Evolutionary conservation across 2,888 invertebrate genomes (phyloP), one percentile per base, ranked within the genome.

Genomic region (Sesia apiformis): DNA sequence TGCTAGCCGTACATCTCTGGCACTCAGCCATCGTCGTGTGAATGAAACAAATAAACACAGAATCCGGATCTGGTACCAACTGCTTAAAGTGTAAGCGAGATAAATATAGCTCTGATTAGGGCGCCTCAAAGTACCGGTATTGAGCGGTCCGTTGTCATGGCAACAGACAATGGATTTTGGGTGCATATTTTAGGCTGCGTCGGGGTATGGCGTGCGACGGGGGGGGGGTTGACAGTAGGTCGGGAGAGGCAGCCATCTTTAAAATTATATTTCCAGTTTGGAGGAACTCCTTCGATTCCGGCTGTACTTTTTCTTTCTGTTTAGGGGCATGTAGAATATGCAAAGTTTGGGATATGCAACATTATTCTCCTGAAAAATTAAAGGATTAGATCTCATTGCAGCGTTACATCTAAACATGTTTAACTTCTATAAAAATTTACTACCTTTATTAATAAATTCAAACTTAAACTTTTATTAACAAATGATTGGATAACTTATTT

Each of bases 131-230:
- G 68, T 65, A 66, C 66, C 64, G 73, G 78, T 88, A 89, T 89
- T 82, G 89, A 87, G 87, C 88, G 88, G 78, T 56, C 64, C 71
- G 90, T 90, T 76, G 86, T 80, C 84, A 88, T 88, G 80, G 85
- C 71, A 90, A 90, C 90, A 86, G 89, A 88, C 88, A 89, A 88
- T 87, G 88, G 88, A 78, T 89, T 89, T 89, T 80, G 89, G 90
- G 89, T 90, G 90, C 89, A 90, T 90, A 89, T 90, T 89, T 90
- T 89, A 87, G 85, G 85, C 81, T 84, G 81, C 84, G 87, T 73
- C 78, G 78, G 78, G 78, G 74, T 65, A 66, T 65, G 74, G 74
- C 69, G 56, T 55, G 70, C 59, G 73, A 70, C 63, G 72, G 64
- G 77, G 65, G 71, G 71, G 71, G 72, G 72, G 77, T 72, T 72